Evolutionary conservation across 2,888 invertebrate species (phyloP).

Genomic region (Ethmia dodecea): DNA sequence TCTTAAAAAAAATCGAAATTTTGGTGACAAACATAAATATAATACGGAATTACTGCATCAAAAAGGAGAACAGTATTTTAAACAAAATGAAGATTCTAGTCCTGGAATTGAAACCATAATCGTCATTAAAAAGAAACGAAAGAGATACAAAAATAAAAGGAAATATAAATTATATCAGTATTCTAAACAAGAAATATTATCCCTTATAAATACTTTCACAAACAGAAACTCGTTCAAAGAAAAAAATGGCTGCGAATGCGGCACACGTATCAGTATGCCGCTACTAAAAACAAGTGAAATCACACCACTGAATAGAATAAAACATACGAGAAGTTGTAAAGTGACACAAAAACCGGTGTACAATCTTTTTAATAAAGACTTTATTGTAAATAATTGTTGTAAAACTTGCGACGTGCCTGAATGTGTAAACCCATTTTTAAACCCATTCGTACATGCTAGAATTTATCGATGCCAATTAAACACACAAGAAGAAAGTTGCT

Average conservation of each 20-base stretch:
- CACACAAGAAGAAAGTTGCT: constrained; percentile 39
- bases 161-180: constrained; percentile 16
- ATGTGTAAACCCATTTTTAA: constrained; percentile 7
- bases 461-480: constrained; percentile 41
- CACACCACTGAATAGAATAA: too few relatives aligned
- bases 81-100: too few relatives aligned
- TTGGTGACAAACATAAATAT: too few relatives aligned
- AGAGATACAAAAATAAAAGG: constrained; percentile 17
- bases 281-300: too few relatives aligned
- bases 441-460: constrained; percentile 11
- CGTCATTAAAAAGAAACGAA: constrained; percentile 17
- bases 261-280: too few relatives aligned
- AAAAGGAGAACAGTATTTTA: too few relatives aligned
- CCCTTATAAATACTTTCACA: too few relatives aligned
- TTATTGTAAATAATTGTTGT: constrained; percentile 21
- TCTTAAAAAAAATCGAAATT: too few relatives aligned
- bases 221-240: too few relatives aligned
- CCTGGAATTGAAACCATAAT: constrained; percentile 19
- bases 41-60: too few relatives aligned
- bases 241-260: too few relatives aligned
- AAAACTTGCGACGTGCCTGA: constrained; percentile 15
- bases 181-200: constrained; percentile 5
- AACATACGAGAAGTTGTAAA: constrained; percentile 9
- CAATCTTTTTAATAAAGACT: constrained; percentile 18
- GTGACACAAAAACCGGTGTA: constrained; percentile 3